Evolutionary conservation across 2,888 invertebrate species (phyloP).

Genomic region (Anarsia innoxiella): DNA sequence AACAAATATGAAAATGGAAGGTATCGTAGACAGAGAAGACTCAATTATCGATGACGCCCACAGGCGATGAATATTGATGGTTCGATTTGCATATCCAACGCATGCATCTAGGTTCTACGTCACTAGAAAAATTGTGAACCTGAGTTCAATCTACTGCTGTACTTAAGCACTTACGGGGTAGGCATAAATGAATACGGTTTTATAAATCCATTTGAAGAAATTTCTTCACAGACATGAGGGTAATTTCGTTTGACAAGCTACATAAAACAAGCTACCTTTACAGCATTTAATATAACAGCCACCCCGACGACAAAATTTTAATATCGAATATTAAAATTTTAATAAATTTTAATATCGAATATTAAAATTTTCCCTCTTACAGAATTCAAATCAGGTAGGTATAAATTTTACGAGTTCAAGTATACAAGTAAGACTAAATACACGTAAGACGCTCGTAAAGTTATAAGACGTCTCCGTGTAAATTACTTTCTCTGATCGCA

Average conservation of each 20-base stretch:
- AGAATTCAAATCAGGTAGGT: neutral
- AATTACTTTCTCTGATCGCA: conserved; percentile 22
- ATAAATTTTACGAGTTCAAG: neutral
- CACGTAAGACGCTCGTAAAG: conserved; percentile 6
- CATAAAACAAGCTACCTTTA: neutral
- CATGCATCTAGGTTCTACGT: neutral
- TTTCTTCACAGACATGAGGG: neutral
- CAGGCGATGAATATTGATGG: conserved; percentile 61
- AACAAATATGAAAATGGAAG: conserved; percentile 42
- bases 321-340: neutral
- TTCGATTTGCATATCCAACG: conserved; percentile 51
- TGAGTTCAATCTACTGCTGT: neutral
- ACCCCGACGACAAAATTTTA: conserved; percentile 1
- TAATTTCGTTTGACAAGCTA: neutral
- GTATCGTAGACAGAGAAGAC: conserved; percentile 43
- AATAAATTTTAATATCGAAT: neutral
- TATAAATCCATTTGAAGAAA: neutral
- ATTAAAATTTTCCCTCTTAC: neutral
- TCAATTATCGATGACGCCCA: conserved; percentile 54
- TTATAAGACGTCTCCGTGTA: conserved; percentile 18
- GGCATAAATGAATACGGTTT: neutral
- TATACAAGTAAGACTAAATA: neutral
- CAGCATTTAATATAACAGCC: neutral
- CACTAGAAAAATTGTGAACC: neutral
- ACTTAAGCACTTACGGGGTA: neutral